Evolutionary conservation across 2,888 invertebrate genomes (phyloP).

Genomic region (Cyclophora punctaria): DNA sequence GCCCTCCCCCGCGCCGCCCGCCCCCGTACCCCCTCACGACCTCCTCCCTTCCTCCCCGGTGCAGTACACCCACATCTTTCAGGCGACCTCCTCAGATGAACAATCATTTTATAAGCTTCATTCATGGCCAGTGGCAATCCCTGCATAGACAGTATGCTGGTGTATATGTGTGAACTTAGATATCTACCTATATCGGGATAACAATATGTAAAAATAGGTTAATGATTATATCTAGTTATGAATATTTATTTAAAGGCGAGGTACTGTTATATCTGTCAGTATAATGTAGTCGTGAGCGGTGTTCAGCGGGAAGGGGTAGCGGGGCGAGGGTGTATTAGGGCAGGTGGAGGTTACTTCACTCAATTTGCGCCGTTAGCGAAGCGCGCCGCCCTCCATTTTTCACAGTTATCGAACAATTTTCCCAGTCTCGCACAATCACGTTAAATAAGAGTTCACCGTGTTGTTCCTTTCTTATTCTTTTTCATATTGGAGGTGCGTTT

Average conservation of each 20-base stretch:
- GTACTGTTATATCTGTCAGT: no score
- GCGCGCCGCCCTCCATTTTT: slow-evolving; percentile 53
- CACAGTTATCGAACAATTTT: slow-evolving; percentile 63
- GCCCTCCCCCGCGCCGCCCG: slow-evolving; percentile 12
- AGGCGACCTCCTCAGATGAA: no score
- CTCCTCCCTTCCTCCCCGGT: slow-evolving; percentile 9
- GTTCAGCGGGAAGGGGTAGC: background rate
- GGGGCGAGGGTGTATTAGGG: slow-evolving; percentile 3
- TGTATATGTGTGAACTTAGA: background rate
- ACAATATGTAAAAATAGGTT: no score
- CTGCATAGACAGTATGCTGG: background rate
- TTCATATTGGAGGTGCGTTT: slow-evolving; percentile 4
- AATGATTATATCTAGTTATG: no score
- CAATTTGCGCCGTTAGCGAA: slow-evolving; percentile 64
- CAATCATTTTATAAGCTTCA: background rate
- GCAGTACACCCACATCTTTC: slow-evolving; percentile 9
- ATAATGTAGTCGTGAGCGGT: no score
- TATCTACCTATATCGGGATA: no score
- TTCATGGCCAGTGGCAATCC: background rate
- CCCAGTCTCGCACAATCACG: slow-evolving; percentile 30
- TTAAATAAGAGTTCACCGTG: slow-evolving; percentile 48
- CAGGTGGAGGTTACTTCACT: slow-evolving; percentile 45
- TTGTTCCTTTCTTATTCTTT: slow-evolving; percentile 28
- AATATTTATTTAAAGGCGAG: no score
- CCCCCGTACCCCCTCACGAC: slow-evolving; percentile 9